Conservation (phyloP, 2,113 vertebrate species). For the Gallinago paraguaiae region DNA sequence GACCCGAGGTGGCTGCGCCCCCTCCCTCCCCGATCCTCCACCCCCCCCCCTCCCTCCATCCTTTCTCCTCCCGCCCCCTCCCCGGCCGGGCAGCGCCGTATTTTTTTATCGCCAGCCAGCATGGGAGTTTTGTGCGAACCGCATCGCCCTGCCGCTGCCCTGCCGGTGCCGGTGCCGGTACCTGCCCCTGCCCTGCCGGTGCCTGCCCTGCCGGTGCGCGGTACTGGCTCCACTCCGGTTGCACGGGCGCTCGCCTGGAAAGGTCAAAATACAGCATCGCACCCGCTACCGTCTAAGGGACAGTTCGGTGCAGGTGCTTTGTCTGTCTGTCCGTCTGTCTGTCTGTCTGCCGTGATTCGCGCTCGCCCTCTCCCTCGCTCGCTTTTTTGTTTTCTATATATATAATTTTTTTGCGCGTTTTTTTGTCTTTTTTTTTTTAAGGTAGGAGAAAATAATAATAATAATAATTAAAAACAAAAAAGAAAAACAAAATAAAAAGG, state of each 20-base stretch:
- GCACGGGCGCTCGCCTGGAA: slow-evolving; percentile 81
- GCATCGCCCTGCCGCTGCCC: slow-evolving; percentile 32
- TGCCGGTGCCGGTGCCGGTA: background rate
- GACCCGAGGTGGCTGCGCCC: background rate
- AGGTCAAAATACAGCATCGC: slow-evolving; percentile 85
- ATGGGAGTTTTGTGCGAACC: slow-evolving; percentile 58
- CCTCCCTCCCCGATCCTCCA: background rate
- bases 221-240: slow-evolving; percentile 75
- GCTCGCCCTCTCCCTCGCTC: slow-evolving; percentile 58
- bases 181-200: background rate
- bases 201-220: slow-evolving; percentile 25
- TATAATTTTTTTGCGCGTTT: slow-evolving; percentile 42
- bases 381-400: background rate
- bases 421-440: slow-evolving; percentile 61
- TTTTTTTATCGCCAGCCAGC: slow-evolving; percentile 28
- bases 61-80: background rate
- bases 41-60: background rate
- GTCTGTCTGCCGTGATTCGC: slow-evolving; percentile 52
- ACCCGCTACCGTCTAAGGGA: slow-evolving; percentile 84
- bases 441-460: slow-evolving; percentile 31
- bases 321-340: slow-evolving; percentile 50
- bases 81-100: background rate
- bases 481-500: slow-evolving; percentile 60
- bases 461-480: background rate
- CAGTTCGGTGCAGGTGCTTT: slow-evolving; percentile 85